phyloP scores from a whole-genome alignment of 2,888 invertebrate species.

The Zhuqinia jingwanae region DNA sequence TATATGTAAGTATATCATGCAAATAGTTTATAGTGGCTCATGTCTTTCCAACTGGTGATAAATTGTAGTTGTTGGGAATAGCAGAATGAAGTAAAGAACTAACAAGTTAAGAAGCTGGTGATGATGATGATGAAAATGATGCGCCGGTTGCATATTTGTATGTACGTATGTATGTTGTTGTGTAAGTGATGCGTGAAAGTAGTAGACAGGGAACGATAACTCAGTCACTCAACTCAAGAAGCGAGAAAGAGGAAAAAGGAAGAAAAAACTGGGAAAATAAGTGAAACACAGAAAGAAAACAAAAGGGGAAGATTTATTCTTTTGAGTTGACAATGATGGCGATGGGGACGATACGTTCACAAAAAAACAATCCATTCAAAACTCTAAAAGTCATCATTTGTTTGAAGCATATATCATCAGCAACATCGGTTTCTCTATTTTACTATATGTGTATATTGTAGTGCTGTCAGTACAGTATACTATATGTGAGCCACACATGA shows the following conservation, averaged over 20 bases:
- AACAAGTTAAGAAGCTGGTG: neutral
- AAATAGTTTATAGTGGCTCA: neutral
- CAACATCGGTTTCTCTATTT: neutral
- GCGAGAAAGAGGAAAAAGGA: neutral
- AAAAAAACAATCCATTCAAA: neutral
- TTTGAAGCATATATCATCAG: neutral
- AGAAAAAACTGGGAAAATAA: neutral
- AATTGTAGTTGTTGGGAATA: constrained; percentile 4
- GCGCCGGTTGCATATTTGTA: neutral
- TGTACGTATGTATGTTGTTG: neutral
- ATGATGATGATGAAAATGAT: neutral
- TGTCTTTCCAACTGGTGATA: constrained; percentile 6
- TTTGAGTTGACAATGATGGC: neutral
- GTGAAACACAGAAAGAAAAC: constrained; percentile 26
- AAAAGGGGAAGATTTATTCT: constrained; percentile 35
- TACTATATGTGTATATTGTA: too few species aligned
- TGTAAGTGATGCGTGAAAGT: constrained; percentile 47
- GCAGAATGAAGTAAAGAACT: constrained; percentile 2
- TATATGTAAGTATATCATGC: neutral
- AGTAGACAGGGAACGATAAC: neutral
- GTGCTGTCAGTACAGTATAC: neutral
- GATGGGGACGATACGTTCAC: neutral
- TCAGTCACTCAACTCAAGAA: neutral
- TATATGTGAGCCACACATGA: neutral
- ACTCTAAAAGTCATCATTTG: neutral